Conservation (phyloP, 2,797 vertebrate species). For the Hirundo rustica region DNA sequence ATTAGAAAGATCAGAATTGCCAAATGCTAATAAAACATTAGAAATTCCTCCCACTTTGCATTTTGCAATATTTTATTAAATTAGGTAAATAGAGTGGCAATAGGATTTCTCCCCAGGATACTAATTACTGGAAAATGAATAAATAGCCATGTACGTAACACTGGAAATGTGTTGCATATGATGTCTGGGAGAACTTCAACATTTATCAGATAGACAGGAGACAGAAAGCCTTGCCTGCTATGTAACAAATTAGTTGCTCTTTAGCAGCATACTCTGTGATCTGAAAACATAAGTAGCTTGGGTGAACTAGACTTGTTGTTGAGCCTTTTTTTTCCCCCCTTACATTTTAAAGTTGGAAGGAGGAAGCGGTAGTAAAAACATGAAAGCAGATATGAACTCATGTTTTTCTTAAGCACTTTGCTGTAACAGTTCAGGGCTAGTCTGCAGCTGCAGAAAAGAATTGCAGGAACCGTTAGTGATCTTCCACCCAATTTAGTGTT, state of each 20-base stretch:
- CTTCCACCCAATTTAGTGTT: neutral
- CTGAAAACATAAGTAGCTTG: neutral
- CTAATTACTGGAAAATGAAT: constrained; percentile 53
- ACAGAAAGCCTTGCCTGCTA: neutral
- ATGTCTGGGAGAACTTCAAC: neutral
- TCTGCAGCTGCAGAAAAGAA: neutral
- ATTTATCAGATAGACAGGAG: neutral
- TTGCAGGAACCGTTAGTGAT: neutral
- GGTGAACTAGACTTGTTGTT: neutral
- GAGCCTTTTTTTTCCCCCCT: neutral
- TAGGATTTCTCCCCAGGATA: constrained; percentile 50
- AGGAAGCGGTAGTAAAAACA: neutral
- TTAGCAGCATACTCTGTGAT: neutral
- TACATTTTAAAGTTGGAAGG: neutral
- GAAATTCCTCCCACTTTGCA: constrained; percentile 37
- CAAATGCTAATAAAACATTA: constrained; percentile 54
- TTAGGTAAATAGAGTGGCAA: constrained; percentile 57
- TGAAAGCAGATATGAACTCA: neutral
- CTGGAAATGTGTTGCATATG: neutral
- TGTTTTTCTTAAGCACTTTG: neutral
- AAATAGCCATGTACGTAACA: neutral
- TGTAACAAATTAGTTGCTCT: neutral
- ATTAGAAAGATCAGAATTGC: constrained; percentile 52
- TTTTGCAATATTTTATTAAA: constrained; percentile 51
- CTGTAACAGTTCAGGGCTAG: neutral